Conservation (phyloP, 2,113 vertebrate species). For the Tyto alba region DNA sequence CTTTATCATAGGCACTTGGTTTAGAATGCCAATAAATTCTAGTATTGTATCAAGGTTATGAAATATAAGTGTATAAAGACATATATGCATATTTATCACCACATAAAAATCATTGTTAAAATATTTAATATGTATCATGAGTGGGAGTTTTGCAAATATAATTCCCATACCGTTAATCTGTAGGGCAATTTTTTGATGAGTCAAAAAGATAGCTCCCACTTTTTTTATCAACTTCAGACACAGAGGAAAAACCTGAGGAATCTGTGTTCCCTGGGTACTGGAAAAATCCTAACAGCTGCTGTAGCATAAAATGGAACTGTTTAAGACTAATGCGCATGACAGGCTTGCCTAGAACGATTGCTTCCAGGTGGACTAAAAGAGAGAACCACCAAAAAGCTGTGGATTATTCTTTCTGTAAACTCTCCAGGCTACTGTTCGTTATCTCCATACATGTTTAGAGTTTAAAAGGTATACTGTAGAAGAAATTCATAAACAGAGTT, state of each 20-base stretch:
- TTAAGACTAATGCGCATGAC: not conserved
- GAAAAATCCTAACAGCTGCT: not conserved
- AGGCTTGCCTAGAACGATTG: not conserved
- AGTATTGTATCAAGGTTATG: not conserved
- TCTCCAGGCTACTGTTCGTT: not conserved
- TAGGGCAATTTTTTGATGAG: not conserved
- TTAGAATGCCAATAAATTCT: not conserved
- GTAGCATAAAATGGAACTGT: not conserved
- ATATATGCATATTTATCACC: not conserved
- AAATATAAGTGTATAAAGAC: not conserved
- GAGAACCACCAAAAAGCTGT: not conserved
- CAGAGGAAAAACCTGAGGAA: not conserved
- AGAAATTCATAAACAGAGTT: not conserved
- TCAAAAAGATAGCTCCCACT: not conserved
- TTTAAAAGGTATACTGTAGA: not conserved
- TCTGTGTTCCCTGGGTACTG: not conserved
- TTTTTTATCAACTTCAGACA: not conserved
- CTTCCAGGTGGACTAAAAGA: not conserved
- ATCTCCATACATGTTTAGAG: rapidly evolving
- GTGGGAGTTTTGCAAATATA: not conserved
- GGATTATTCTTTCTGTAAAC: not conserved
- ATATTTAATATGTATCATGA: not conserved
- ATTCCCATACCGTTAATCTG: not conserved
- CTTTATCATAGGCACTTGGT: not conserved
- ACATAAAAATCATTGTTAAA: not conserved